Base-by-base conservation (phyloP, 2,888 invertebrate genomes). In the Phengaris arion region DNA sequence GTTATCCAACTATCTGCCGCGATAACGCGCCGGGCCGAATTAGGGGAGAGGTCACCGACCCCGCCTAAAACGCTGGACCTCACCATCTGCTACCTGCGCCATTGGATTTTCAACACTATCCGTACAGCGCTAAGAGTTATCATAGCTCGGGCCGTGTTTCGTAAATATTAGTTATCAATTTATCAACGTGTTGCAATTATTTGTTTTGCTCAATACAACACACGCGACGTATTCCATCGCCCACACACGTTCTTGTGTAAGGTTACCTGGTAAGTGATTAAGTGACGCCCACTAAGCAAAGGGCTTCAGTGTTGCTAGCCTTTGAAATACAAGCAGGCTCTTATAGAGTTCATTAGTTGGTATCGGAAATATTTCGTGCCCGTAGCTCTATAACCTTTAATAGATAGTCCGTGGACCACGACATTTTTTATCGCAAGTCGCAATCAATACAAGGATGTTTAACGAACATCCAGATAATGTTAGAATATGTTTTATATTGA, bases 1-100 rank as follows among this genome's bases (percentile, higher is more conserved):
- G 92, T 93, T 92, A 93, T 92, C 93, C 92, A 92, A 93, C 93
- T 93, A 93, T 86, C 88, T 89, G 91, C 91, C 89, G 91, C 89
- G 91, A 89, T 91, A 92, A 92, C 91, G 87, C 89, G 90, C 89
- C 88, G 93, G 92, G 91, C 92, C 90, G 92, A 93, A 93, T 93
- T 91, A 92, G 91, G 89, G 90, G 91, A 90, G 88, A 89, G 92
- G 92, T 90, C 92, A 88, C 82, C 87, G 93, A 93, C 91, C 93
- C 88, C 89, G 85, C 85, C 89, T 91, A 90, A 89, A 89, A 88
- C 87, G 89, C 87, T 88, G 90, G 89, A 90, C 91, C 89, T 74
- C 78, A 73, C 75, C 78, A 75, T 75, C 75, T 75, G 75, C 48
- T 75, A 46, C 68, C 54, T 45, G 45, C n/a, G 54, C 68, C 68